These are phyloP conservation scores for Cephus cinctus DNA, from an alignment of 1,140 invertebrate genomes.

Conservation along the genomic window DNA sequence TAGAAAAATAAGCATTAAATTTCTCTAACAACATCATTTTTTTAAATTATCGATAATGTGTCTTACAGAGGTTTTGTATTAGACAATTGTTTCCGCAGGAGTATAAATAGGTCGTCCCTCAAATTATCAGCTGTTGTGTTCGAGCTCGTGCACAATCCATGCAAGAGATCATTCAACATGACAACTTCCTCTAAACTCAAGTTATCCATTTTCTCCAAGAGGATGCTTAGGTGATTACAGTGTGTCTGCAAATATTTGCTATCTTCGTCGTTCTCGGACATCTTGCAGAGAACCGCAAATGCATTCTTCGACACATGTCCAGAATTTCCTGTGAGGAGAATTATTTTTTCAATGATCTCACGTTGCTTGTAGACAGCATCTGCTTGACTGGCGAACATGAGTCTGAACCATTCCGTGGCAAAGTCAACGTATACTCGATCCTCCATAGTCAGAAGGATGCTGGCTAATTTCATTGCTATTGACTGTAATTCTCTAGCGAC, in stretches of 20 bases:
- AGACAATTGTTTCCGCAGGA: slow-evolving; percentile 64
- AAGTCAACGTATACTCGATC: slow-evolving; percentile 40
- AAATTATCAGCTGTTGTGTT: slow-evolving; percentile 50
- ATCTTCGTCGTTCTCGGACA: slow-evolving; percentile 35
- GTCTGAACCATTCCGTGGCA: slow-evolving; percentile 44
- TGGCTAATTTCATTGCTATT: slow-evolving; percentile 33
- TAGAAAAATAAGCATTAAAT: slow-evolving; percentile 25
- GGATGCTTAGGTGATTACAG: slow-evolving; percentile 48
- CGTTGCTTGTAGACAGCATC: slow-evolving; percentile 39
- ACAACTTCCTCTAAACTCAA: slow-evolving; percentile 60
- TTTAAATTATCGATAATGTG: slow-evolving; percentile 20
- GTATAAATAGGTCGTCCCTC: slow-evolving; percentile 63
- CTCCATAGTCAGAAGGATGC: slow-evolving; percentile 40
- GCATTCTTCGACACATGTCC: slow-evolving; percentile 45
- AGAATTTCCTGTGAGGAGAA: slow-evolving; percentile 44
- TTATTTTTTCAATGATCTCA: slow-evolving; percentile 42
- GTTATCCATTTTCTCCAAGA: slow-evolving; percentile 61
- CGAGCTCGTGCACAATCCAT: slow-evolving; percentile 55
- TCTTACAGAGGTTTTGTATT: slow-evolving; percentile 52
- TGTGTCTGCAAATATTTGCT: slow-evolving; percentile 43
- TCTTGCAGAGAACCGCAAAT: slow-evolving; percentile 38
- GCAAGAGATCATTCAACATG: slow-evolving; percentile 57
- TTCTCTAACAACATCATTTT: slow-evolving; percentile 7
- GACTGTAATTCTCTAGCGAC: slow-evolving; percentile 39
- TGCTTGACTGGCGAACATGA: slow-evolving; percentile 40